Evolutionary conservation across 2,113 vertebrate species (phyloP).

Genomic region (Ochotona curzoniae): DNA sequence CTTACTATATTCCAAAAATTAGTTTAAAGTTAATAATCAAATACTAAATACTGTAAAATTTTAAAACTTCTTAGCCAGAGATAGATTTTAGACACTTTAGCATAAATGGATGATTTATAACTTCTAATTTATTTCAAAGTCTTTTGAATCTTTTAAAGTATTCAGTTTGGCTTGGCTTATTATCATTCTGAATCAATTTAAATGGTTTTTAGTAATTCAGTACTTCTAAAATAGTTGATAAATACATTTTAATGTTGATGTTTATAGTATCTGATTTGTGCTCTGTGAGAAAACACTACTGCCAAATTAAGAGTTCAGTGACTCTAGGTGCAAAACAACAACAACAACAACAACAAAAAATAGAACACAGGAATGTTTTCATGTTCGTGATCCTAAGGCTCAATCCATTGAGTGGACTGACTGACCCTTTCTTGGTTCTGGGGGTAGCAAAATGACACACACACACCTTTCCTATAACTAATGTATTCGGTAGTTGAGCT

Average conservation of each 20-base stretch:
- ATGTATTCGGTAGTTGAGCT: neutral
- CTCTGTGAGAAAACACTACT: neutral
- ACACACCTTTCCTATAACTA: neutral
- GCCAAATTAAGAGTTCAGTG: neutral
- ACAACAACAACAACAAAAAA: too few relatives aligned
- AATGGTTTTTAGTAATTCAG: conserved; percentile 22
- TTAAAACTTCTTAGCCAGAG: neutral
- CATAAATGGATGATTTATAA: conserved; percentile 12
- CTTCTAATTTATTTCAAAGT: neutral
- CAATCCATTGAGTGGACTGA: neutral
- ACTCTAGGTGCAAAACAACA: neutral
- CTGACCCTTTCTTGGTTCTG: neutral
- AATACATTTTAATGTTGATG: neutral
- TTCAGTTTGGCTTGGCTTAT: neutral
- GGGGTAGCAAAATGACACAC: neutral
- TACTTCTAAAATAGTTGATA: neutral
- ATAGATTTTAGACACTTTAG: neutral
- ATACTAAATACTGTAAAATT: neutral
- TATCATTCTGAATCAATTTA: conserved; percentile 24
- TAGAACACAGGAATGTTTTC: neutral
- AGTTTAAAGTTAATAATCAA: conserved; percentile 37
- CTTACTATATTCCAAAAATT: conserved; percentile 1
- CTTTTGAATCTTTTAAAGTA: conserved; percentile 21
- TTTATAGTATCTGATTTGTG: neutral
- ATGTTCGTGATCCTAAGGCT: neutral